phyloP scores from a whole-genome alignment of 2,113 vertebrate species.

The Hystrix brachyura region DNA sequence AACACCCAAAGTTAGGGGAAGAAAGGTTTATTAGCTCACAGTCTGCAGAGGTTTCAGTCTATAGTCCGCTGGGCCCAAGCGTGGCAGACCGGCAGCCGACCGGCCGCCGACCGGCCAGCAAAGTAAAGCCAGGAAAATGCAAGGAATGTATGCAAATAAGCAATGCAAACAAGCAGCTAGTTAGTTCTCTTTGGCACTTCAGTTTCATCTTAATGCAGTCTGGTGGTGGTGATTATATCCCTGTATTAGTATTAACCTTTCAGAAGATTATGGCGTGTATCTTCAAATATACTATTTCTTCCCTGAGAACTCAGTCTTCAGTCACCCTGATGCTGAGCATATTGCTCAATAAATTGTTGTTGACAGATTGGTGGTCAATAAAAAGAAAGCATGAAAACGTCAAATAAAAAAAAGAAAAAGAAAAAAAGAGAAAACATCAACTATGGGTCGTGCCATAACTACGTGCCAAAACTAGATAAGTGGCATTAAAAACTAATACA shows the following conservation, averaged over 20 bases:
- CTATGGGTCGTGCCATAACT: conserved; percentile 47
- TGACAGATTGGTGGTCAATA: conserved; percentile 44
- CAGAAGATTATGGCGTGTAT: conserved; percentile 60
- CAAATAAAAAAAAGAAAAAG: background rate
- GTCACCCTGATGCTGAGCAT: background rate
- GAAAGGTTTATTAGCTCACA: too few relatives aligned
- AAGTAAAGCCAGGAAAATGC: too few relatives aligned
- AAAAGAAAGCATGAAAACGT: conserved; percentile 65
- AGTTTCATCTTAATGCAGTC: conserved; percentile 75
- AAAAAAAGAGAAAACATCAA: conserved; percentile 65
- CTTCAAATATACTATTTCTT: conserved; percentile 66
- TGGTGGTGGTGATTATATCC: conserved; percentile 71
- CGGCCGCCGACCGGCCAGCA: too few relatives aligned
- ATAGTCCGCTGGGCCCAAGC: too few relatives aligned
- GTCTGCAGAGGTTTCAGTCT: too few relatives aligned
- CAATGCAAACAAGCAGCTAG: too few relatives aligned
- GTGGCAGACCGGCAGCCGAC: too few relatives aligned
- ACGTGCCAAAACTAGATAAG: conserved; percentile 59
- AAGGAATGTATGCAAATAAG: too few relatives aligned
- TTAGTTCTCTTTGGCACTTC: conserved; percentile 73
- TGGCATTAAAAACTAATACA: conserved; percentile 53
- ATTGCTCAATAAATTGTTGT: conserved; percentile 23
- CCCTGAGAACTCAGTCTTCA: conserved; percentile 25
- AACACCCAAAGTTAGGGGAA: too few relatives aligned
- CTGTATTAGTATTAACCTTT: conserved; percentile 77